Evolutionary conservation across 2,797 vertebrate species (phyloP).

Genomic region (Paguma larvata): DNA sequence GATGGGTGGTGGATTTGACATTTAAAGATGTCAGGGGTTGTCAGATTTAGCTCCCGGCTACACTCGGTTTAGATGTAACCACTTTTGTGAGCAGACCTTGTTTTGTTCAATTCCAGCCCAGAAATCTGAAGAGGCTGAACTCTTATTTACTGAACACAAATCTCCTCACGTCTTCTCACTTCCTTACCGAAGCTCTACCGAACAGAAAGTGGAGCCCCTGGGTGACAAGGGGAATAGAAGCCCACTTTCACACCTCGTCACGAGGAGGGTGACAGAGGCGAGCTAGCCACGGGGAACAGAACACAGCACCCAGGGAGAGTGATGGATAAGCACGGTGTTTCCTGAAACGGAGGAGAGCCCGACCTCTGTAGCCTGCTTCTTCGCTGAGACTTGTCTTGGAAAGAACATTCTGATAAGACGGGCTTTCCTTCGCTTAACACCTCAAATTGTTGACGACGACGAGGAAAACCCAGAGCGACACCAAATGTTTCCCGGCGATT

Average conservation of each 20-base stretch:
- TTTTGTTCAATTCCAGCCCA: conserved; percentile 60
- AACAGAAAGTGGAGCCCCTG: neutral
- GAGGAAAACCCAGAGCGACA: conserved; percentile 59
- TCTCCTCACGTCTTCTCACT: conserved; percentile 29
- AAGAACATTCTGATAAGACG: neutral
- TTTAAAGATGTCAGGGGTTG: conserved; percentile 85
- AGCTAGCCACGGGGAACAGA: neutral
- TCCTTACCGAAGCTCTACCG: neutral
- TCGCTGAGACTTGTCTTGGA: neutral
- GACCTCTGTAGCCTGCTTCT: neutral
- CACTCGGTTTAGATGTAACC: conserved; percentile 64
- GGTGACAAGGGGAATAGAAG: neutral
- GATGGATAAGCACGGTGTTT: neutral
- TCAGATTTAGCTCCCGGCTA: conserved; percentile 80
- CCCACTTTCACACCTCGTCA: neutral
- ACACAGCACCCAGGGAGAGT: neutral
- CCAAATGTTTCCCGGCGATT: neutral
- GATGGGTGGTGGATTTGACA: conserved; percentile 86
- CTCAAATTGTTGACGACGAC: neutral
- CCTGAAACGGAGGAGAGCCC: neutral
- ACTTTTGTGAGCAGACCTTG: conserved; percentile 57
- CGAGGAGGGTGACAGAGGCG: neutral
- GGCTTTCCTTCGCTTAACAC: neutral
- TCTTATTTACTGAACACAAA: neutral
- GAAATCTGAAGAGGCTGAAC: conserved; percentile 54